Conservation (phyloP, 2,797 vertebrate species). For the Characodon lateralis region DNA sequence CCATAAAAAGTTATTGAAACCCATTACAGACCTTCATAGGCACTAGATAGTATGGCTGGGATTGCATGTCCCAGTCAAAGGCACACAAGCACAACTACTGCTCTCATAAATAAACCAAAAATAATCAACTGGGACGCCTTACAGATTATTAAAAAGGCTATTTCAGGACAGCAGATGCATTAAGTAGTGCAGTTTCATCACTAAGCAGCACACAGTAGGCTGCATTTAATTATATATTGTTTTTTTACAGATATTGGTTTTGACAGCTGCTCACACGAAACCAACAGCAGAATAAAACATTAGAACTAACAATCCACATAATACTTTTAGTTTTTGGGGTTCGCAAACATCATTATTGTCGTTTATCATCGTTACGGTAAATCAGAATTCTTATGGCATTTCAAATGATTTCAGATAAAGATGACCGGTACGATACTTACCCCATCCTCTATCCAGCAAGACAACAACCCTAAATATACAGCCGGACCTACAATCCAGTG, state of each 20-base stretch:
- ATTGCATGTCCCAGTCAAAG: background rate
- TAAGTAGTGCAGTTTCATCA: background rate
- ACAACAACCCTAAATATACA: background rate
- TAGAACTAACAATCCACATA: background rate
- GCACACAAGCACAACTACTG: background rate
- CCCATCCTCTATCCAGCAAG: no score
- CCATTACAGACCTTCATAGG: background rate
- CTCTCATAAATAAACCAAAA: background rate
- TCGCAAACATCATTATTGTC: background rate
- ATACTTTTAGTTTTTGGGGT: background rate
- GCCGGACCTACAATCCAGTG: no score
- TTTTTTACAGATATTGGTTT: background rate
- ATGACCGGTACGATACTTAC: no score
- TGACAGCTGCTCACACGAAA: background rate
- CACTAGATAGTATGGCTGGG: background rate
- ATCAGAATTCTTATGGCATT: no score
- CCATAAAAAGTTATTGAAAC: background rate
- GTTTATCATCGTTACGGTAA: background rate
- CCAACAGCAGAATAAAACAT: background rate
- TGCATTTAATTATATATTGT: background rate
- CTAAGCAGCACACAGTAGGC: background rate
- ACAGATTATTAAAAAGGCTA: background rate
- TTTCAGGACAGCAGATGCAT: background rate
- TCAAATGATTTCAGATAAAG: no score
- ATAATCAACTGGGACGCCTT: background rate